These are phyloP conservation scores for Leuciscus waleckii DNA, from an alignment of 2,797 vertebrate genomes.

Conservation along the genomic window DNA sequence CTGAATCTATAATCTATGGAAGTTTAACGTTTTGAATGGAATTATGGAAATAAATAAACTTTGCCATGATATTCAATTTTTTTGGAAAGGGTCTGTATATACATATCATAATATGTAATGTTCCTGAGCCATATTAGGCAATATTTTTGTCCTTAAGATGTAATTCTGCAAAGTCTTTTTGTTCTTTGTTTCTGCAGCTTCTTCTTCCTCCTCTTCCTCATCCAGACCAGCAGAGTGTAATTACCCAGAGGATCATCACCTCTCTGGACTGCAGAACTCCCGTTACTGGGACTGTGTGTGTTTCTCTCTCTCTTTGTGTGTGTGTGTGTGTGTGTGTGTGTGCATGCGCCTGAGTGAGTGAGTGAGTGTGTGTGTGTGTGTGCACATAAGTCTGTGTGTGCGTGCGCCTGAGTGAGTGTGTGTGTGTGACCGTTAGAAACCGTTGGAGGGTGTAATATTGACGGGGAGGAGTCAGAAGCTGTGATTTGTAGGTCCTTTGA, in stretches of 20 bases:
- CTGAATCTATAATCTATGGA: no score
- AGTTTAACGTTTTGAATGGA: no score
- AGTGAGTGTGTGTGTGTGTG: no score
- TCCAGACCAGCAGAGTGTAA: conserved; percentile 35
- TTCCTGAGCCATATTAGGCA: no score
- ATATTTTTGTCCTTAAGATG: neutral
- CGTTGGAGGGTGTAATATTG: conserved; percentile 35
- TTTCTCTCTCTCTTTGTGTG: neutral
- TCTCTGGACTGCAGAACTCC: conserved; percentile 52
- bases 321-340: no score
- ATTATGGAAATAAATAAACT: no score
- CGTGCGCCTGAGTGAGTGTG: neutral
- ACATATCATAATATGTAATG: no score
- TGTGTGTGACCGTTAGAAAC: conserved; percentile 45
- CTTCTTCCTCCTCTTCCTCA: neutral
- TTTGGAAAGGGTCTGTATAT: no score
- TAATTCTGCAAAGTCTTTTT: neutral
- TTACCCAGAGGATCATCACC: conserved; percentile 57
- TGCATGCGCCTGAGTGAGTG: no score
- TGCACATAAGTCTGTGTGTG: no score
- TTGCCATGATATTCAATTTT: no score
- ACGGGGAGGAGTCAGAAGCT: conserved; percentile 72
- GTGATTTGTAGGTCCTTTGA: conserved; percentile 78
- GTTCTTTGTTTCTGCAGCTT: conserved; percentile 10
- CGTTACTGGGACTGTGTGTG: conserved; percentile 51